Evolutionary conservation across 2,888 invertebrate species (phyloP).

Genomic region (Tuberolachnus salignus): DNA sequence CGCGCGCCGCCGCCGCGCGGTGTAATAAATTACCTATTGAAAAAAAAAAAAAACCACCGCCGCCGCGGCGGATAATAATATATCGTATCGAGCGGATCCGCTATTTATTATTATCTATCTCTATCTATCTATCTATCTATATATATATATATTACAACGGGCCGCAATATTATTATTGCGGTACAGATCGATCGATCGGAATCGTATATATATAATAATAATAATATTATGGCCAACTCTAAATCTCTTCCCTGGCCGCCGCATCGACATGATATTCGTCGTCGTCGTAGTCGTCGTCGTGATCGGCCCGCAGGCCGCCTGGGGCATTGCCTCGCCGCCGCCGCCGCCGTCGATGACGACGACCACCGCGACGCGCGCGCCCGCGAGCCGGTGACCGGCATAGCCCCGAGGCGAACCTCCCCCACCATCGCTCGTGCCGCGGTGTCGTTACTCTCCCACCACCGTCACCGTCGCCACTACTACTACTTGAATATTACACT

Average conservation of each 20-base stretch:
- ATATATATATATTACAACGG: too few species aligned
- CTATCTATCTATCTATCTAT: too few species aligned
- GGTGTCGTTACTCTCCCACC: conserved; percentile 30
- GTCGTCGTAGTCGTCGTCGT: conserved; percentile 33
- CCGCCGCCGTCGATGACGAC: conserved; percentile 34
- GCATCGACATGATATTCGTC: not conserved
- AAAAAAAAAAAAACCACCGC: too few species aligned
- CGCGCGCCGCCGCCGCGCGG: not conserved
- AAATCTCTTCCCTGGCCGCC: conserved; percentile 25
- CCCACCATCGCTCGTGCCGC: not conserved
- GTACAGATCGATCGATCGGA: not conserved
- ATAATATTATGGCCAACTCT: conserved; percentile 20
- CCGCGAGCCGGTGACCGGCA: conserved; percentile 45
- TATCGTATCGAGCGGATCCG: too few species aligned
- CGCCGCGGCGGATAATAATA: too few species aligned
- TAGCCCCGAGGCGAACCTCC: conserved; percentile 43
- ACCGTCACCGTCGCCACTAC: not conserved
- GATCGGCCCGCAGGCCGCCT: conserved; percentile 36
- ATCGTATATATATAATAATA: too few species aligned
- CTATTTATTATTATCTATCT: too few species aligned
- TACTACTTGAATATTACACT: not conserved
- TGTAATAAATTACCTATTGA: not conserved
- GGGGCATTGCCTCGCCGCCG: conserved; percentile 51
- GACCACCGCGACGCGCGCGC: conserved; percentile 43
- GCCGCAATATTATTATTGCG: not conserved